Conservation (phyloP, 2,797 vertebrate species). For the Clarias fuscus region DNA sequence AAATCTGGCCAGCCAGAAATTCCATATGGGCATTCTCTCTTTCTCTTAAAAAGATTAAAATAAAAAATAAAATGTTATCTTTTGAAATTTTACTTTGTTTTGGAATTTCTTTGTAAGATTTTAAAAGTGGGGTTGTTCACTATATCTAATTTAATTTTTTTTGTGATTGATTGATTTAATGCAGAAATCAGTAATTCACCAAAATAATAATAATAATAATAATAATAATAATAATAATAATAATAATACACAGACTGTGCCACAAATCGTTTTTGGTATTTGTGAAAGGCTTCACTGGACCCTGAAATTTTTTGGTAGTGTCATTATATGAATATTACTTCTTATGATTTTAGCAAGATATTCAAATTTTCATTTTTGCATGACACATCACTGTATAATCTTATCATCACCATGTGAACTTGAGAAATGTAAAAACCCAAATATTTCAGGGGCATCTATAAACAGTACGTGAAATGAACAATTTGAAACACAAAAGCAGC, state of each 20-base stretch:
- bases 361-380: too few species aligned
- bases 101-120: background rate
- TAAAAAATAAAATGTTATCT: background rate
- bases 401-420: background rate
- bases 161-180: too few species aligned
- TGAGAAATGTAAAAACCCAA: background rate
- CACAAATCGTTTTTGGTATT: background rate
- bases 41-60: background rate
- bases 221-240: too few species aligned
- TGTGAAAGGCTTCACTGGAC: background rate
- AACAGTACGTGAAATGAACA: background rate
- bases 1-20: conserved; percentile 79
- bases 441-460: background rate
- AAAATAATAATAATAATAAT: too few species aligned
- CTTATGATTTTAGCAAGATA: background rate
- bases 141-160: background rate
- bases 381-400: too few species aligned
- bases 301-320: background rate
- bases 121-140: background rate
- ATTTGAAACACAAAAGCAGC: conserved; percentile 12
- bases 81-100: background rate
- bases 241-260: too few species aligned
- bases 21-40: conserved; percentile 48
- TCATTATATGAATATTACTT: too few species aligned
- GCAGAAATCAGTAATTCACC: too few species aligned